These are phyloP conservation scores for Apogon talboti DNA, from an alignment of 2,797 vertebrate genomes.

Conservation along the genomic window DNA sequence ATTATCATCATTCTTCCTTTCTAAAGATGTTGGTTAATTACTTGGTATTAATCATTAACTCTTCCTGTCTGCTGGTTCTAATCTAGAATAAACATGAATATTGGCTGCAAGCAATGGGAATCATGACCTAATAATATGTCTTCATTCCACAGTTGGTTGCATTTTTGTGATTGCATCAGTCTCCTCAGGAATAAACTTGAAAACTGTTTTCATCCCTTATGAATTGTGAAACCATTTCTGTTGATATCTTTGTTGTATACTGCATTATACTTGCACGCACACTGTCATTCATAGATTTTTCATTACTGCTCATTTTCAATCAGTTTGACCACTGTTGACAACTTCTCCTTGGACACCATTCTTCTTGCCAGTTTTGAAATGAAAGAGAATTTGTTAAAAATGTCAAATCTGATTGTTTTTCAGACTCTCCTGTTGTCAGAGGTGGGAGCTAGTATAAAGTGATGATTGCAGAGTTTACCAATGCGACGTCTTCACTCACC, in stretches of 20 bases:
- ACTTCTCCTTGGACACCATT: not conserved
- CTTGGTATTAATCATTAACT: not conserved
- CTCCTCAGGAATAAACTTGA: not conserved
- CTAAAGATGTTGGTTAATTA: not conserved
- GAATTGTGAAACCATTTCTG: not conserved
- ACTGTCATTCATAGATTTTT: not conserved
- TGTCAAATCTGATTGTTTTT: not conserved
- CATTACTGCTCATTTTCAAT: not conserved
- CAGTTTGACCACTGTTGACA: not conserved
- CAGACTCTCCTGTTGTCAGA: not conserved
- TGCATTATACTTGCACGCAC: not conserved
- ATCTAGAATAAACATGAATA: not conserved
- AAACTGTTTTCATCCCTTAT: not conserved
- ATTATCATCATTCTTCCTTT: not conserved
- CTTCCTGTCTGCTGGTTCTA: slow-evolving; percentile 9
- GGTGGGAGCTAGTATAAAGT: slow-evolving; percentile 10
- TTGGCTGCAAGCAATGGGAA: too few species aligned
- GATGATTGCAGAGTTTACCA: slow-evolving; percentile 15
- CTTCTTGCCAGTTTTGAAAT: not conserved
- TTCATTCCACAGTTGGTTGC: too few species aligned
- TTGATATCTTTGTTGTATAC: not conserved
- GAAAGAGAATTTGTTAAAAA: not conserved
- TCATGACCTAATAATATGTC: too few species aligned
- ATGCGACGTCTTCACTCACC: not conserved
- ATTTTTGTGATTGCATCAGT: too few species aligned